These are phyloP conservation scores for Hiodon alosoides DNA, from an alignment of 2,113 vertebrate species.

Conservation along the genomic window DNA sequence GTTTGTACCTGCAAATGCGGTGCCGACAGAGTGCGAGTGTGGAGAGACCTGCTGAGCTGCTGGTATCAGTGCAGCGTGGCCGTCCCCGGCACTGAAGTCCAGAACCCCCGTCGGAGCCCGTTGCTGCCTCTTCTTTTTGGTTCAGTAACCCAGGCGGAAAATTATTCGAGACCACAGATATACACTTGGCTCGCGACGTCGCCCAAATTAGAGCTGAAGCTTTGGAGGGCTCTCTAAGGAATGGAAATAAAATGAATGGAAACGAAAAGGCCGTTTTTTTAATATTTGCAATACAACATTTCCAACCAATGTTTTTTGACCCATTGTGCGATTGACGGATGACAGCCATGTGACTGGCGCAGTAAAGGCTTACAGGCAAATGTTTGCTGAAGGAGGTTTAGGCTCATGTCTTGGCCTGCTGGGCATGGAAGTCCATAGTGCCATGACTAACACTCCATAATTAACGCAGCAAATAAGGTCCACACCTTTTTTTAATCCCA, in stretches of 20 bases:
- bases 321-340: no score
- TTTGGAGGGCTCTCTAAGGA: background rate
- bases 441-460: slow-evolving; percentile 8
- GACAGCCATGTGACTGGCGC: no score
- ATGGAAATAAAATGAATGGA: background rate
- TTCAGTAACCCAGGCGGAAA: slow-evolving; percentile 46
- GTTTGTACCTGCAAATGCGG: background rate
- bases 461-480: slow-evolving; percentile 1
- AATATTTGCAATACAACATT: no score
- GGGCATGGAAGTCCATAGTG: background rate
- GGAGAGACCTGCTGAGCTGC: background rate
- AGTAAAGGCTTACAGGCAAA: no score
- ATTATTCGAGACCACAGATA: slow-evolving; percentile 27
- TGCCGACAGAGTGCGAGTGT: background rate
- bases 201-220: slow-evolving; percentile 11
- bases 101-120: background rate
- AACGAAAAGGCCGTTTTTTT: background rate
- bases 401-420: background rate
- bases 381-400: no score
- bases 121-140: slow-evolving; percentile 38
- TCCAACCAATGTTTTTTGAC: no score
- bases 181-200: background rate
- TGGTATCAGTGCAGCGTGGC: background rate
- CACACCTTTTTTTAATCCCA: background rate
- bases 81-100: background rate